These are phyloP conservation scores for Thunnus maccoyii DNA, from an alignment of 2,113 vertebrate genomes.

Conservation along the genomic window DNA sequence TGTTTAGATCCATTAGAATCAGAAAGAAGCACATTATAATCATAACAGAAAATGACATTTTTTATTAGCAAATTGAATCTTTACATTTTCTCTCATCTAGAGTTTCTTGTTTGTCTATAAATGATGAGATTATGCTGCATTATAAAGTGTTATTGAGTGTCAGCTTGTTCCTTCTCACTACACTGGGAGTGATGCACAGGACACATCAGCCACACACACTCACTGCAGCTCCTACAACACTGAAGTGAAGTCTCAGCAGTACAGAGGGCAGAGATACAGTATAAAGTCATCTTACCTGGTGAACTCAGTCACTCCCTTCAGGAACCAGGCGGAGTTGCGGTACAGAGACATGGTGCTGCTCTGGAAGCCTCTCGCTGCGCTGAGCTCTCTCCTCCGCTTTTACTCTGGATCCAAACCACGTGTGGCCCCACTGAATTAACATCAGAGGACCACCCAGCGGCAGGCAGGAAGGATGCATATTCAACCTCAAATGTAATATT, in stretches of 20 bases:
- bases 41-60: neutral
- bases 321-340: constrained; percentile 87
- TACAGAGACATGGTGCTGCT: constrained; percentile 84
- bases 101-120: neutral
- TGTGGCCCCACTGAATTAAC: constrained; percentile 32
- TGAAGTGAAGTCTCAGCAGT: neutral
- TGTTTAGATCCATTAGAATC: neutral
- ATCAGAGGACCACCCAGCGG: constrained; percentile 50
- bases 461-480: neutral
- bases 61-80: neutral
- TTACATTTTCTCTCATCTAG: neutral
- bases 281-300: constrained; percentile 79
- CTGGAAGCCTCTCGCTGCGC: constrained; percentile 62
- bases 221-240: neutral
- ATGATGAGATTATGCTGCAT: neutral
- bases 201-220: neutral
- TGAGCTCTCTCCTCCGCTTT: constrained; percentile 57
- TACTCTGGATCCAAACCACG: constrained; percentile 67
- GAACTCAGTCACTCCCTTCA: constrained; percentile 85
- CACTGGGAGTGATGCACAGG: neutral
- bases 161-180: too few relatives aligned
- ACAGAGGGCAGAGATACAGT: neutral
- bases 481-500: too few relatives aligned
- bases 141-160: neutral
- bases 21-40: neutral